These are phyloP conservation scores for Pemphigus obesinymphae DNA, from an alignment of 1,140 invertebrate genomes.

Conservation along the genomic window DNA sequence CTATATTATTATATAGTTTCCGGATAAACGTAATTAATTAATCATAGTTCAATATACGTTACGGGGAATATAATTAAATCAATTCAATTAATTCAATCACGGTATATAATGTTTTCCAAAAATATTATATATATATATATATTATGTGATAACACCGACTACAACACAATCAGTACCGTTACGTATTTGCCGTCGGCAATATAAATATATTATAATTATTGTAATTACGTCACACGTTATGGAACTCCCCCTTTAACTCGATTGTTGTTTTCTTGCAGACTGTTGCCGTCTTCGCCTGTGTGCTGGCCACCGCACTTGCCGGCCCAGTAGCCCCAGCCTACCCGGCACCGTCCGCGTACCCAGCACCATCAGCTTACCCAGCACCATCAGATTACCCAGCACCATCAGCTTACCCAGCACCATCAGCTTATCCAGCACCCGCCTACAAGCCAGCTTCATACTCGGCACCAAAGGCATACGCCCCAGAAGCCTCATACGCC, in stretches of 20 bases:
- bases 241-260: too few species aligned
- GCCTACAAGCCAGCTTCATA: constrained; percentile 38
- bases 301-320: constrained; percentile 33
- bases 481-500: constrained; percentile 45
- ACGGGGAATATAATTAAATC: not conserved
- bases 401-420: constrained; percentile 11
- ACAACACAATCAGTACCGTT: not conserved
- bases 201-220: too few species aligned
- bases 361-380: constrained; percentile 35
- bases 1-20: not conserved
- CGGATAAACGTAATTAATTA: not conserved
- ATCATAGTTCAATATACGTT: not conserved
- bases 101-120: not conserved
- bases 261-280: not conserved
- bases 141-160: not conserved
- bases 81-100: not conserved
- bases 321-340: constrained; percentile 27
- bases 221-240: too few species aligned
- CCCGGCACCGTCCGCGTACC: constrained; percentile 44
- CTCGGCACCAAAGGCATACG: constrained; percentile 42
- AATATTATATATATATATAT: not conserved
- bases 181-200: not conserved
- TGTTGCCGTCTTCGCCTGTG: constrained; percentile 42
- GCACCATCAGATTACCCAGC: constrained; percentile 31
- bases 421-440: constrained; percentile 18